phyloP scores from a whole-genome alignment of 1,140 invertebrate genomes.

The Pomacea maculata region DNA sequence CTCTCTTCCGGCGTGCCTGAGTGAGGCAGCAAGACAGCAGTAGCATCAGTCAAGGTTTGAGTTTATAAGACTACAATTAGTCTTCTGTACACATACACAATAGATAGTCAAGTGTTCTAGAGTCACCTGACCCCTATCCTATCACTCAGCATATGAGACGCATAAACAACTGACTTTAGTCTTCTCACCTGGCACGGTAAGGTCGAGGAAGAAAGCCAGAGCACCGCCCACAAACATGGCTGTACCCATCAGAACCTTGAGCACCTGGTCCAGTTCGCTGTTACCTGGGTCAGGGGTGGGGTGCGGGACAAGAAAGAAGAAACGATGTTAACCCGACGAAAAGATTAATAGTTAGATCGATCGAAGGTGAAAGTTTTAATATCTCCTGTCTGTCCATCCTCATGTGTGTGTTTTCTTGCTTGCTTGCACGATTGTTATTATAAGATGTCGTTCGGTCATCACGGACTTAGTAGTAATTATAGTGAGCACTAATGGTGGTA shows the following conservation, averaged over 20 bases:
- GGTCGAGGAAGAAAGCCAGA: constrained; percentile 83
- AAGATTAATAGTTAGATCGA: too few relatives aligned
- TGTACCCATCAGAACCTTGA: constrained; percentile 83
- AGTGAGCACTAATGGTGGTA: too few relatives aligned
- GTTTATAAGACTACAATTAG: too few relatives aligned
- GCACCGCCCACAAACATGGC: constrained; percentile 86
- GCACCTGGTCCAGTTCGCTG: constrained; percentile 74
- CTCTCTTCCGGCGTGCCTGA: constrained; percentile 46
- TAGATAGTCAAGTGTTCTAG: neutral
- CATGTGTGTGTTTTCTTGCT: too few relatives aligned
- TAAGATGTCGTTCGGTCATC: too few relatives aligned
- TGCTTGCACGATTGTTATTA: too few relatives aligned
- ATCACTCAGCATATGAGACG: neutral
- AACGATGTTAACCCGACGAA: too few relatives aligned
- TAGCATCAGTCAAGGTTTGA: neutral
- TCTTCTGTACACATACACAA: neutral
- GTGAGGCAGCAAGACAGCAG: neutral
- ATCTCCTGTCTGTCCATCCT: too few relatives aligned
- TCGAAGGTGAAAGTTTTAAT: too few relatives aligned
- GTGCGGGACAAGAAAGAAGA: too few relatives aligned
- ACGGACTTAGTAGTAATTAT: too few relatives aligned
- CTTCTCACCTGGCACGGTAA: constrained; percentile 80
- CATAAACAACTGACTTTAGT: too few relatives aligned
- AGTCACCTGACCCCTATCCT: neutral
- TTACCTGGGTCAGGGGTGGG: constrained; percentile 41